Conservation (phyloP, 2,113 vertebrate genomes). For the Sapayoa aenigma region DNA sequence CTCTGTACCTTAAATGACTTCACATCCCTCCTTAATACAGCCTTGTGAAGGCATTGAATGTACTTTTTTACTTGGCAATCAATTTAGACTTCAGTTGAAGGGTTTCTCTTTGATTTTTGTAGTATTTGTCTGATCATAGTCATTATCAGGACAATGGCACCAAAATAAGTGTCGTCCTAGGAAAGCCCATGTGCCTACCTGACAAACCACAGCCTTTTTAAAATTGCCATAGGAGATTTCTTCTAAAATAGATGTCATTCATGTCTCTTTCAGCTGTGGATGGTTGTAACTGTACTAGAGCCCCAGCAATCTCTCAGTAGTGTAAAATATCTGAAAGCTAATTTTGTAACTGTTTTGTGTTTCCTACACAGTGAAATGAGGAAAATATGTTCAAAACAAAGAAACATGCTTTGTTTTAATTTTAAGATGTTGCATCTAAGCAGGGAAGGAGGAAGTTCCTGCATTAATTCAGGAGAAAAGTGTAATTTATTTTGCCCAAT, state of each 20-base stretch:
- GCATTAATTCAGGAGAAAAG: not conserved
- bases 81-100: not conserved
- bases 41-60: not conserved
- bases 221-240: not conserved
- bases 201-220: not conserved
- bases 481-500: not conserved
- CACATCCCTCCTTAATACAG: not conserved
- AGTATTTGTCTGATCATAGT: not conserved
- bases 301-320: not conserved
- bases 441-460: rapidly evolving
- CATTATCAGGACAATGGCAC: not conserved
- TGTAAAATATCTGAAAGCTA: not conserved
- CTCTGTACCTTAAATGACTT: not conserved
- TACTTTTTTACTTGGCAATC: not conserved
- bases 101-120: not conserved
- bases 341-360: not conserved
- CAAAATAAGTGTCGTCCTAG: not conserved
- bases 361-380: not conserved
- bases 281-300: not conserved
- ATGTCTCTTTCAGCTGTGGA: not conserved
- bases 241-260: not conserved
- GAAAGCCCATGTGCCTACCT: rapidly evolving
- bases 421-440: not conserved
- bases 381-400: not conserved
- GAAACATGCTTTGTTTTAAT: not conserved